Base-by-base conservation (phyloP, 2,797 vertebrate species). In the Prunella strophiata region DNA sequence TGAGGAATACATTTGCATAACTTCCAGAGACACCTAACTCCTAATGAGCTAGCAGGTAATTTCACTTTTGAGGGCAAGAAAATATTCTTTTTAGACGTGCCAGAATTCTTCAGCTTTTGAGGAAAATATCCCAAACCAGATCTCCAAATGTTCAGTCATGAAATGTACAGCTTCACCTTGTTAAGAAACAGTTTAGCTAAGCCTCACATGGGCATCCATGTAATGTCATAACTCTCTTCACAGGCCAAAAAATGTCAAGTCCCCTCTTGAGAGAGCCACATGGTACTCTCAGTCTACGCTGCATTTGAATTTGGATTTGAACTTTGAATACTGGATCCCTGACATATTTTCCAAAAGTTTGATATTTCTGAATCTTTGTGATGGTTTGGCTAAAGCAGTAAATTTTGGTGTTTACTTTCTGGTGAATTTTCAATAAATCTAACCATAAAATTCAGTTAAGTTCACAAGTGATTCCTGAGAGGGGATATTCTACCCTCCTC, bases 221-320 rank as follows among this genome's bases (percentile, higher is more conserved):
- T 61, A 38, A 36, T 10, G 8, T 17, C 20, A 6, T 17, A 78
- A 78, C 1, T 34, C 36, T 57, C 27, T 76, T 73, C 14, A 34
- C 18, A 63, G 30, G 30, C 5, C 29, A 62, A 76, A 87, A 77
- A 86, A 26, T 20, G 8, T 16, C 16, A 65, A 50, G 1, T n/a
- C 0, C 3, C 7, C 8, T 66, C 34, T 34, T 62, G 27, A 43
- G 6, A 72, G 43, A 84, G 15, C 2, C 32, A 11, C 1, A 1
- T n/a, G 30, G 13, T 17, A 34, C n/a, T 82, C 36, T 26, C n/a
- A 66, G 3, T 32, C 22, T 65, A 29, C 26, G 27, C 25, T 82
- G 19, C 13, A 22, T 48, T 40, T 57, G 34, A 67, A 67, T 38
- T 26, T 47, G 42, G 29, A 66, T 67, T 67, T 67, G 76, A 48